A percentile compares a stretch with the other conserved stretches of the same genome.
Evolutionary conservation across 2,113 vertebrate species (phyloP).

Genomic region (Lamprologus tigripictilis): DNA sequence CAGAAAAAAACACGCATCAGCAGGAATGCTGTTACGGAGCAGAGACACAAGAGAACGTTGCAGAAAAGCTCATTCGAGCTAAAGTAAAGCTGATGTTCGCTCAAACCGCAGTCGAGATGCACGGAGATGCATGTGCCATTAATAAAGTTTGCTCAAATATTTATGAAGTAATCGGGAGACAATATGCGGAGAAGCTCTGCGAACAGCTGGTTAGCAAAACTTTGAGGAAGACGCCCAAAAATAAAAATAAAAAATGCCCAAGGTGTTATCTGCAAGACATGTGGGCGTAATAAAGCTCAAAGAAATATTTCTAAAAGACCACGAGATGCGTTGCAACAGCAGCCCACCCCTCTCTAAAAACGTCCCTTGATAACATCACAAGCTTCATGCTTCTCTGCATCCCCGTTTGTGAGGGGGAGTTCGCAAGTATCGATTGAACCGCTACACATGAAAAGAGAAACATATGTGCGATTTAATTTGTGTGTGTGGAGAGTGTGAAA

Average conservation of each 20-base stretch:
- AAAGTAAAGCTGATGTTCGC: background rate
- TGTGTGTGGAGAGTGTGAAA: background rate
- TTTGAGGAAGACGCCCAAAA: constrained; percentile 1
- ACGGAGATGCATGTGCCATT: constrained; percentile 15
- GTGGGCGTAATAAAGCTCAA: constrained; percentile 47
- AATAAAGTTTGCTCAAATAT: constrained; percentile 45
- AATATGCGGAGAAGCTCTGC: constrained; percentile 19
- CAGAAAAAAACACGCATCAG: constrained; percentile 20
- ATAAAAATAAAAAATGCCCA: background rate
- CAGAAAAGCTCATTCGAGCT: background rate
- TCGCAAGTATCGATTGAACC: constrained; percentile 26
- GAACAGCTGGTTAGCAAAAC: background rate
- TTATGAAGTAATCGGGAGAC: constrained; percentile 56
- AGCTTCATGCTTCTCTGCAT: constrained; percentile 22
- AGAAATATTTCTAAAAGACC: constrained; percentile 34
- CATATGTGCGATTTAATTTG: constrained; percentile 23
- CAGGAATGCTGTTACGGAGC: background rate
- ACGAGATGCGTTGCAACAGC: constrained; percentile 14
- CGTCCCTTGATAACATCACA: constrained; percentile 45
- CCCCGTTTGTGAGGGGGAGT: constrained; percentile 29
- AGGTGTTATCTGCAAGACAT: constrained; percentile 45
- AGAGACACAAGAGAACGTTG: background rate
- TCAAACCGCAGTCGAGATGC: background rate
- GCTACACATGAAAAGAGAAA: constrained; percentile 32
- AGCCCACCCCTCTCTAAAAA: background rate